phyloP scores from a whole-genome alignment of 1,140 invertebrate species.

The Drosophila arawakana region DNA sequence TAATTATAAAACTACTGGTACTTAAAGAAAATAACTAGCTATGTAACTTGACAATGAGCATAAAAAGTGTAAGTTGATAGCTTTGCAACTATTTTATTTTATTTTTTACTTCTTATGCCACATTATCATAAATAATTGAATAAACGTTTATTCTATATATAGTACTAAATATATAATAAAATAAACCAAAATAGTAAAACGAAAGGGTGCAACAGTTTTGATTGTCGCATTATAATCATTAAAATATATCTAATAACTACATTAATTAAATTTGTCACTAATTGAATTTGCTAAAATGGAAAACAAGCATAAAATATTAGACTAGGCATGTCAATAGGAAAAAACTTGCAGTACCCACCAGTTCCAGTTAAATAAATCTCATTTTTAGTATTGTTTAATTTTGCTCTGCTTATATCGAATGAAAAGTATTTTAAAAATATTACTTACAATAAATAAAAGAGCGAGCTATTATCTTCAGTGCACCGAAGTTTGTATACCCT shows the following conservation, averaged over 20 bases:
- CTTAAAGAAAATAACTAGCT: conserved; percentile 73
- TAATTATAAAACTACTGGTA: conserved; percentile 54
- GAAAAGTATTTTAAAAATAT: conserved; percentile 3
- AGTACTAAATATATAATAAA: conserved; percentile 22
- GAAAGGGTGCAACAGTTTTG: neutral
- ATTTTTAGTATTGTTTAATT: neutral
- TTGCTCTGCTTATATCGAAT: conserved; percentile 11
- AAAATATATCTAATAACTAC: conserved; percentile 33
- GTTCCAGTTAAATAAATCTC: conserved; percentile 40
- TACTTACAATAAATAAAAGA: conserved; percentile 27
- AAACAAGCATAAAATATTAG: conserved; percentile 45
- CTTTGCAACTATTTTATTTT: no score
- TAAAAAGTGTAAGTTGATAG: conserved; percentile 5
- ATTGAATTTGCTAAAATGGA: conserved; percentile 24
- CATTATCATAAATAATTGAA: conserved; percentile 30
- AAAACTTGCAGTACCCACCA: conserved; percentile 76
- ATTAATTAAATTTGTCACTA: conserved; percentile 35
- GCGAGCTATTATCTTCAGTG: conserved; percentile 9
- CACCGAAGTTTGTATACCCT: conserved; percentile 32
- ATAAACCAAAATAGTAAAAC: conserved; percentile 16
- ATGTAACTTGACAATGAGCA: conserved; percentile 23
- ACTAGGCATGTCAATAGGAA: conserved; percentile 40
- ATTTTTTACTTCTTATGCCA: conserved; percentile 1
- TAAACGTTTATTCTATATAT: conserved; percentile 32
- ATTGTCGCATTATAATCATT: conserved; percentile 2